Evolutionary conservation across 2,888 invertebrate genomes (phyloP).

Genomic region (Ormyrus rosae): DNA sequence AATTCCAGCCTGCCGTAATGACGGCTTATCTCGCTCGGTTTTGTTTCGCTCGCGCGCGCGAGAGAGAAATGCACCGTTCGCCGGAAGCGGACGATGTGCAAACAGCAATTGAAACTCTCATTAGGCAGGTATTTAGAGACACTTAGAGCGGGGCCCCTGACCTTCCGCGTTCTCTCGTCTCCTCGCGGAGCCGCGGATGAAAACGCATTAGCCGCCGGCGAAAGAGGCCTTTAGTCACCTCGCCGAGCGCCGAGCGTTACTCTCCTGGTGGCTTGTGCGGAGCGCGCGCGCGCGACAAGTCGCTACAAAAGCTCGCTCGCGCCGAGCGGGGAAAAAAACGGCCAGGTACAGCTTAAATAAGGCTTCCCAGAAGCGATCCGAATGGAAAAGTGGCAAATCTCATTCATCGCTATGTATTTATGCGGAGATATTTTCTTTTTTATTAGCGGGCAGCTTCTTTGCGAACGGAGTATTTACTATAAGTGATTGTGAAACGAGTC

Average conservation of each 20-base stretch:
- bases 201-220: slow-evolving; percentile 4
- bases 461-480: too few species aligned
- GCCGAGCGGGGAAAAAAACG: not conserved
- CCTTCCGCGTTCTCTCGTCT: slow-evolving; percentile 62
- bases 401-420: too few species aligned
- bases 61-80: slow-evolving; percentile 9
- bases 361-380: too few species aligned
- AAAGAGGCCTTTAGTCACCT: slow-evolving; percentile 3
- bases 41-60: not conserved
- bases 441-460: too few species aligned
- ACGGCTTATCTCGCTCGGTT: slow-evolving; percentile 34
- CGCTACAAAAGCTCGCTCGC: not conserved
- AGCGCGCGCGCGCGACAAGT: not conserved
- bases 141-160: slow-evolving; percentile 60
- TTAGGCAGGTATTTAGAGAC: slow-evolving; percentile 67
- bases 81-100: slow-evolving; percentile 31
- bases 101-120: slow-evolving; percentile 63
- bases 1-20: slow-evolving; percentile 19
- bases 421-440: too few species aligned
- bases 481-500: too few species aligned
- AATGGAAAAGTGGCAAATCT: too few species aligned
- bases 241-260: too few species aligned
- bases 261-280: not conserved
- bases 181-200: slow-evolving; percentile 11
- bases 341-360: not conserved